Evolutionary conservation across 2,888 invertebrate genomes (phyloP), one percentile per base, ranked within the genome.

Genomic region (Autographa pulchrina): DNA sequence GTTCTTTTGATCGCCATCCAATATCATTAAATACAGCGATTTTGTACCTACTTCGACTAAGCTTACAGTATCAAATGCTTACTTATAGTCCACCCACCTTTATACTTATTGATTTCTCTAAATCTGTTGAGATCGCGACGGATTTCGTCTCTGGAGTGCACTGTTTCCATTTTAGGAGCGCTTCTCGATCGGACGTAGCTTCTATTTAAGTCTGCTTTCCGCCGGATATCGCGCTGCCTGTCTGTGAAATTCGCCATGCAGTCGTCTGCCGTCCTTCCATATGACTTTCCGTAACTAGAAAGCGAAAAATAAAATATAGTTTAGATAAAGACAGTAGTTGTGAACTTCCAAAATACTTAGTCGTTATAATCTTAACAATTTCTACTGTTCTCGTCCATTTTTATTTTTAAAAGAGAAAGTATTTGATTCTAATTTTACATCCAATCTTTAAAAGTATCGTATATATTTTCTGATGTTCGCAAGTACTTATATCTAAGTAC

Each of bases 191-290:
- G 87, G 0, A 92, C 85, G 73, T 95, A 95, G 74, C 93, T 94
- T 76, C 92, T 91, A 82, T 94, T 95, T 11, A 96, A 87, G 41
- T 95, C 93, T 0, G 94, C 90, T 71, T 93, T 93, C 43, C 94
- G 92, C 72, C 93, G 85, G 56, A 95, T 66, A 60, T 93, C 93
- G 1, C 93, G 87, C 83, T 96, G 96, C 80, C 89, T 94, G 80
- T 90, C 96, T 65, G 94, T 93, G 91, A 96, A 97, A 89, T 96
- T 96, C 62, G 92, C 94, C 95, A 95, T 96, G 90, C 96, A 96
- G 86, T 96, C 97, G 83, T 96, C 96, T 0, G 96, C 96, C 2
- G 96, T 93, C 66, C 96, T 91, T 0, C 96, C 96, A 84, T 96
- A 97, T 0, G 96, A 96, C 89, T 96, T 96, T 4, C 96, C 96